Conservation (phyloP, 2,888 invertebrate genomes). For the Tiliacea citrago region DNA sequence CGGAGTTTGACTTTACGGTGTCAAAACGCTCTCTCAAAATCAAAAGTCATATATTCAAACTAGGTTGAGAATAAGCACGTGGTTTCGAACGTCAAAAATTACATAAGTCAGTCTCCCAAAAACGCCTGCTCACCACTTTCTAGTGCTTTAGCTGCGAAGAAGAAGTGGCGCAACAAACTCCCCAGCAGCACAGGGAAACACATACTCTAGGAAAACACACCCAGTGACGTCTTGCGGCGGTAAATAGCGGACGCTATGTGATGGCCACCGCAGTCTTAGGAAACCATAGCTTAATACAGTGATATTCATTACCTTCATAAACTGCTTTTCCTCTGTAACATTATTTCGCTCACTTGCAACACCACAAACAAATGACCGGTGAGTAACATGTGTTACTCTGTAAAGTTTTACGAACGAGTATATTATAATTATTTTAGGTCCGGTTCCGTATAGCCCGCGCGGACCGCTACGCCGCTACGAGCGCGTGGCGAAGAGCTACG, state of each 20-base stretch:
- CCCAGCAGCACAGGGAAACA: no score
- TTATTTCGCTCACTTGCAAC: slow-evolving; percentile 11
- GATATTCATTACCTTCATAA: background rate
- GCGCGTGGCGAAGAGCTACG: slow-evolving; percentile 25
- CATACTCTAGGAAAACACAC: background rate
- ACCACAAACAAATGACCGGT: slow-evolving; percentile 21
- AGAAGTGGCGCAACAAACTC: no score
- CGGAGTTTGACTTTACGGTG: no score
- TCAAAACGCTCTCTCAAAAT: no score
- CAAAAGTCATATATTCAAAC: no score
- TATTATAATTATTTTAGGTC: slow-evolving; percentile 32
- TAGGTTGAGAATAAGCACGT: no score
- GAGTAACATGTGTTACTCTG: slow-evolving; percentile 26
- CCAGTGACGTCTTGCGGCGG: background rate
- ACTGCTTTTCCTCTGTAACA: background rate
- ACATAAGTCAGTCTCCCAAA: no score
- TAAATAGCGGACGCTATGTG: background rate
- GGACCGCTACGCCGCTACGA: slow-evolving; percentile 19
- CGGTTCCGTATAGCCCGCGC: background rate
- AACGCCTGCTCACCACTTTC: no score
- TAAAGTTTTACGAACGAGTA: slow-evolving; percentile 41
- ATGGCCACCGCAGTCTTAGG: background rate
- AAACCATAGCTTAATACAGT: background rate
- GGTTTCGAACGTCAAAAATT: no score
- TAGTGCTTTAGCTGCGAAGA: no score